phyloP scores from a whole-genome alignment of 2,113 vertebrate genomes.

The Oreotrochilus melanogaster region DNA sequence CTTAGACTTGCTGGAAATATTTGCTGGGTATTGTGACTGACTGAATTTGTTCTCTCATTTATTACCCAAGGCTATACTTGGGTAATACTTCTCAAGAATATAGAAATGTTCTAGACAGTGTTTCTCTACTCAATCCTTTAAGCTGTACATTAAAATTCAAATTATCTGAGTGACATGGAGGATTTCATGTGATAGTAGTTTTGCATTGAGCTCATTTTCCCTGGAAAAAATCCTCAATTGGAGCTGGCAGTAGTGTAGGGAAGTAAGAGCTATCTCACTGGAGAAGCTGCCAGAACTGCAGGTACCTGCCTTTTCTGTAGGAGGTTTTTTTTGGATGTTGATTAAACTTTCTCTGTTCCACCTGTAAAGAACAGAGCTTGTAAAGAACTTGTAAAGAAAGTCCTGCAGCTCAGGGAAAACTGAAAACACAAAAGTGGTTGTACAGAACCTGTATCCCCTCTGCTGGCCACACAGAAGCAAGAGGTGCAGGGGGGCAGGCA shows the following conservation, averaged over 20 bases:
- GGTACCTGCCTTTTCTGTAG: neutral
- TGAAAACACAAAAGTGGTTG: neutral
- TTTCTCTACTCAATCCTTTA: neutral
- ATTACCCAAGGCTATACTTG: neutral
- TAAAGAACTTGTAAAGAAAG: no score
- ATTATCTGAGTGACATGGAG: neutral
- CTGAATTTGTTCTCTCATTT: neutral
- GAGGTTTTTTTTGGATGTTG: neutral
- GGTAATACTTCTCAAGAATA: neutral
- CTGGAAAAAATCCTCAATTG: neutral
- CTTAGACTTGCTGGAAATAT: neutral
- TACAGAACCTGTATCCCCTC: neutral
- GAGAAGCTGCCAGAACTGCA: neutral
- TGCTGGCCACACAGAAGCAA: neutral
- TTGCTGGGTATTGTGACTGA: slow-evolving; percentile 39
- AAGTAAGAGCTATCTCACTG: neutral
- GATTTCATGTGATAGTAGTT: neutral
- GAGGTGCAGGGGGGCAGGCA: accelerated
- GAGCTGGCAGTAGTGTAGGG: neutral
- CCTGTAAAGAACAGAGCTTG: neutral
- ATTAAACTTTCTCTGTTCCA: neutral
- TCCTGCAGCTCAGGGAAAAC: neutral
- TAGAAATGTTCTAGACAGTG: neutral
- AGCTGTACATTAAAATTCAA: neutral
- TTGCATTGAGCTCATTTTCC: neutral